These are phyloP conservation scores for Lordiphosa clarofinis DNA, from an alignment of 1,140 invertebrate species.

Conservation along the genomic window DNA sequence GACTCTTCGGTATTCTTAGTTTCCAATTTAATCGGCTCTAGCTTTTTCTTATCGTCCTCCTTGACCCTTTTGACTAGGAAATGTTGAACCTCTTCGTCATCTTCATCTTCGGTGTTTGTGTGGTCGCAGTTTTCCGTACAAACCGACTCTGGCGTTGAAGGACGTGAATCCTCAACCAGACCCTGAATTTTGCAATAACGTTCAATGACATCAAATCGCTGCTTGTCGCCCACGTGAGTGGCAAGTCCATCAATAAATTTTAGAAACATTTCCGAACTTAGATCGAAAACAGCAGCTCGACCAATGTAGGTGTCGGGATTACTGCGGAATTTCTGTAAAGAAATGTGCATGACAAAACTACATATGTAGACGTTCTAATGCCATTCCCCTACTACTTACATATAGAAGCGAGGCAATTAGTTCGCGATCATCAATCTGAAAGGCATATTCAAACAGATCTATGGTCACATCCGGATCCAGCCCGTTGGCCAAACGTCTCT, in stretches of 20 bases:
- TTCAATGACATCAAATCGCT: constrained; percentile 27
- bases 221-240: neutral
- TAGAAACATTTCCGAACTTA: constrained; percentile 21
- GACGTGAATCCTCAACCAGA: constrained; percentile 2
- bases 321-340: neutral
- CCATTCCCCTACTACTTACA: too few relatives aligned
- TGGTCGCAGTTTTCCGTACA: constrained; percentile 3
- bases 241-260: constrained; percentile 19
- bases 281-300: constrained; percentile 19
- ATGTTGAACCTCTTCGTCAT: neutral
- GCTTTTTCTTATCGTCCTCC: constrained; percentile 8
- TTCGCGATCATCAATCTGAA: constrained; percentile 20
- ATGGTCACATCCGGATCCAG: constrained; percentile 19
- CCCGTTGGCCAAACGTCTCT: neutral
- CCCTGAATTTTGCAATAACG: constrained; percentile 24
- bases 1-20: too few relatives aligned
- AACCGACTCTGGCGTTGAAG: neutral
- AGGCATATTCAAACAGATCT: constrained; percentile 30
- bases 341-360: too few relatives aligned
- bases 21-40: neutral
- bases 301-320: constrained; percentile 1
- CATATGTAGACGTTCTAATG: too few relatives aligned
- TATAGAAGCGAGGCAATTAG: neutral
- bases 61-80: neutral
- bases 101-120: neutral